These are phyloP conservation scores for Maccullochella peelii DNA, from an alignment of 2,113 vertebrate species.

Conservation along the genomic window DNA sequence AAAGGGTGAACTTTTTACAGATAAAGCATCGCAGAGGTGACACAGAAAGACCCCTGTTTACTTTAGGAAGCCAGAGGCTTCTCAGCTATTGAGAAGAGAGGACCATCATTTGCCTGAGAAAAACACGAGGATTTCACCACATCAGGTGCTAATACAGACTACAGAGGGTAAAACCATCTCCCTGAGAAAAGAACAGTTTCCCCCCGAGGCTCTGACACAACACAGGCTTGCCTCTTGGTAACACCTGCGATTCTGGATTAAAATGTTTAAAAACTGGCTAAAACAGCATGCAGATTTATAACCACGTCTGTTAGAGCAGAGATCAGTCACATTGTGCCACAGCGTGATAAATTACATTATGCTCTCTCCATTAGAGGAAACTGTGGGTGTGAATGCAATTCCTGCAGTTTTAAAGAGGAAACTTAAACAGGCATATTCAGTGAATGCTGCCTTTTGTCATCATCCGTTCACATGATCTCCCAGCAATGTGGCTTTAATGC, in stretches of 20 bases:
- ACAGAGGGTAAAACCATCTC: conserved; percentile 42
- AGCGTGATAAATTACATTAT: conserved; percentile 18
- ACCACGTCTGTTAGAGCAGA: background rate
- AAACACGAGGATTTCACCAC: conserved; percentile 72
- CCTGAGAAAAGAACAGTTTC: conserved; percentile 55
- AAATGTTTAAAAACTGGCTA: background rate
- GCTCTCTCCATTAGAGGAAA: conserved; percentile 2
- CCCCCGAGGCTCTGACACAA: conserved; percentile 50
- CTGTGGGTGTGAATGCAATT: background rate
- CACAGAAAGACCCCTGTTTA: conserved; percentile 75
- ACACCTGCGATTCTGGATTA: conserved; percentile 49
- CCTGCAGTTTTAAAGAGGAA: conserved; percentile 6
- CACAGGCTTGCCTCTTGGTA: conserved; percentile 40
- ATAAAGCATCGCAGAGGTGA: conserved; percentile 46
- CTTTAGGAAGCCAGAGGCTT: conserved; percentile 49
- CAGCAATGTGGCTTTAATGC: conserved; percentile 32
- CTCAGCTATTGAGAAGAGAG: conserved; percentile 48
- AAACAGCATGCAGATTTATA: conserved; percentile 17
- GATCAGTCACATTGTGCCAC: background rate
- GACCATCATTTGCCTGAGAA: conserved; percentile 27
- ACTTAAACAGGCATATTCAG: background rate
- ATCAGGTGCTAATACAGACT: conserved; percentile 60
- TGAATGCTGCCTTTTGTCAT: conserved; percentile 65
- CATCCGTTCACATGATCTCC: conserved; percentile 66
- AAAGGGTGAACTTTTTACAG: conserved; percentile 60